Evolutionary conservation across 2,113 vertebrate genomes (phyloP).

Genomic region (Sisor rabdophorus): DNA sequence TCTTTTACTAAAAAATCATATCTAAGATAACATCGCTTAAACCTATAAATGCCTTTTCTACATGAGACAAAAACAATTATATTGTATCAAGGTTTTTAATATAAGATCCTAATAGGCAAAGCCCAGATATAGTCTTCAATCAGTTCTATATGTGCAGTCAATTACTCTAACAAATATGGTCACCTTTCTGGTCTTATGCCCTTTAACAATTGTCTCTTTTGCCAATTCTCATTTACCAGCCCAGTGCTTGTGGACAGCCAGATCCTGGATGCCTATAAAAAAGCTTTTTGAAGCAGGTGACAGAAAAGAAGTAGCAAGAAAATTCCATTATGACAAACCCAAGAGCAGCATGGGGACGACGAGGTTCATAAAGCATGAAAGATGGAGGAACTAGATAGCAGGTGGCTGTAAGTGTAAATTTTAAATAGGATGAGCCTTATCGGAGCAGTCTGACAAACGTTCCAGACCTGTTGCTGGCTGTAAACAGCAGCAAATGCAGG

Average conservation of each 20-base stretch:
- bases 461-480: background rate
- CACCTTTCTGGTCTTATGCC: background rate
- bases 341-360: background rate
- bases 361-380: conserved; percentile 15
- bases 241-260: conserved; percentile 5
- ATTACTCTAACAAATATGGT: background rate
- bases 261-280: conserved; percentile 4
- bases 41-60: too few species aligned
- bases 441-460: conserved; percentile 4
- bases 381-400: conserved; percentile 1
- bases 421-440: conserved; percentile 10
- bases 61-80: too few species aligned
- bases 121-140: background rate
- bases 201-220: conserved; percentile 28
- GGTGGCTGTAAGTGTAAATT: conserved; percentile 8
- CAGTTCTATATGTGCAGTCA: background rate
- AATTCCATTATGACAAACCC: conserved; percentile 10
- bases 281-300: background rate
- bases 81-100: background rate
- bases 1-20: too few species aligned
- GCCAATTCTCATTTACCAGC: conserved; percentile 32
- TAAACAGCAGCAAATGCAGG: background rate
- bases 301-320: background rate
- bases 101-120: background rate
- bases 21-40: too few species aligned